These are phyloP conservation scores for Chelonus insularis DNA, from an alignment of 1,140 invertebrate species.

Conservation along the genomic window DNA sequence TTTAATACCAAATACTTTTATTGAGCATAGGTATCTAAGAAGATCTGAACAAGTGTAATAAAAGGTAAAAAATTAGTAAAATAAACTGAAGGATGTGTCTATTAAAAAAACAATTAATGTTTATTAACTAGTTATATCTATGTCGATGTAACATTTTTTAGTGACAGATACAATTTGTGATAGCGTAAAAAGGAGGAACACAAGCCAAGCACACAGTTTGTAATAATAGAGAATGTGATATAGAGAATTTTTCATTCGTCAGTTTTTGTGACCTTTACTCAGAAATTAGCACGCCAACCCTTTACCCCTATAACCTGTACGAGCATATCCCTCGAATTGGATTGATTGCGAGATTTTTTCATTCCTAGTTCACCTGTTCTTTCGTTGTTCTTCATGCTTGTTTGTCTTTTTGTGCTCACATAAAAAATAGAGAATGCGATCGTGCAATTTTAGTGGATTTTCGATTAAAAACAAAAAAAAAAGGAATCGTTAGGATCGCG, in stretches of 20 bases:
- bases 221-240: too few species aligned
- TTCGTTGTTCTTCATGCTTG: background rate
- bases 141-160: too few species aligned
- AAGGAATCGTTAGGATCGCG: background rate
- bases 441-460: background rate
- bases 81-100: too few species aligned
- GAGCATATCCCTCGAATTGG: background rate
- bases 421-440: background rate
- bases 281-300: background rate
- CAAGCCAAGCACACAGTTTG: too few species aligned
- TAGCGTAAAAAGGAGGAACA: too few species aligned
- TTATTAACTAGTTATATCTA: too few species aligned
- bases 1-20: too few species aligned
- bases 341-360: slow-evolving; percentile 7
- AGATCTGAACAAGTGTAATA: too few species aligned
- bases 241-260: background rate
- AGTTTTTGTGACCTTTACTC: background rate
- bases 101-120: too few species aligned
- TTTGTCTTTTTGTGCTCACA: background rate
- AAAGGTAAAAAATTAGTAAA: too few species aligned
- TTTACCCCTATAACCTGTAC: background rate
- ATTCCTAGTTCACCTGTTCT: background rate
- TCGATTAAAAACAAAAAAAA: background rate
- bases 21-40: too few species aligned
- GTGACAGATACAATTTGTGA: too few species aligned